A percentile compares a stretch with the other conserved stretches of the same genome.
These are phyloP conservation scores for Drosophila melanogaster DNA, from an alignment of 1,140 invertebrate species.

Conservation along the genomic window DNA sequence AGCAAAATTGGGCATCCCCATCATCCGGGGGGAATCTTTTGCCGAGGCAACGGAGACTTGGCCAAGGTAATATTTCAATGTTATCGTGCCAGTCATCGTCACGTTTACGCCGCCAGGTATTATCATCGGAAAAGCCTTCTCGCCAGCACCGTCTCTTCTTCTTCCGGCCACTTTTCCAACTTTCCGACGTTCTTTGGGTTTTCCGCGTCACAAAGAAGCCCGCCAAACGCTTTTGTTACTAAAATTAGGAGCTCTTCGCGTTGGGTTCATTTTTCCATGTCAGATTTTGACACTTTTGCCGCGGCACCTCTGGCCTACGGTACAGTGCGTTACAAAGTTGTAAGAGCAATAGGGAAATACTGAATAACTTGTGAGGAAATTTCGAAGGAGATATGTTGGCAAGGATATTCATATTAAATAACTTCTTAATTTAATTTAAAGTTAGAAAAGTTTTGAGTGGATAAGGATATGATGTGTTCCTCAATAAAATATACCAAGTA, in stretches of 20 bases:
- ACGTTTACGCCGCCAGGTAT: conserved; percentile 65
- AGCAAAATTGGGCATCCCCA: too few species aligned
- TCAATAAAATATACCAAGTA: too few species aligned
- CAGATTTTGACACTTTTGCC: conserved; percentile 60
- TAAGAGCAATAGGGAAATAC: neutral
- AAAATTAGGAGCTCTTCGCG: conserved; percentile 60
- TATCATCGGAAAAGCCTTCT: conserved; percentile 53
- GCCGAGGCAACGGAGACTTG: neutral
- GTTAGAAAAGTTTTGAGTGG: too few species aligned
- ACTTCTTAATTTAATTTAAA: too few species aligned
- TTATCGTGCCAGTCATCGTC: conserved; percentile 68
- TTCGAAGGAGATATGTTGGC: too few species aligned
- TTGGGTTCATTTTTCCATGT: conserved; percentile 69
- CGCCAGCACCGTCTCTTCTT: neutral
- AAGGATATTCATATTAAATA: too few species aligned
- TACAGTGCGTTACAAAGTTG: conserved; percentile 22
- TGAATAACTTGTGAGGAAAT: too few species aligned
- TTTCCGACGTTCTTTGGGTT: conserved; percentile 2
- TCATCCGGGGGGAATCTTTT: neutral
- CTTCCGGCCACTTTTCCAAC: conserved; percentile 17
- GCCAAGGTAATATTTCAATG: conserved; percentile 62
- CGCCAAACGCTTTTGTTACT: conserved; percentile 39
- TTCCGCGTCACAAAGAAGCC: conserved; percentile 22
- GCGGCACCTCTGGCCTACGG: conserved; percentile 17
- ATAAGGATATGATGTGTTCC: too few species aligned